Evolutionary conservation across 1,140 invertebrate genomes (phyloP), one percentile per base, ranked within the genome.

Genomic region (Hesperophylax magnus): DNA sequence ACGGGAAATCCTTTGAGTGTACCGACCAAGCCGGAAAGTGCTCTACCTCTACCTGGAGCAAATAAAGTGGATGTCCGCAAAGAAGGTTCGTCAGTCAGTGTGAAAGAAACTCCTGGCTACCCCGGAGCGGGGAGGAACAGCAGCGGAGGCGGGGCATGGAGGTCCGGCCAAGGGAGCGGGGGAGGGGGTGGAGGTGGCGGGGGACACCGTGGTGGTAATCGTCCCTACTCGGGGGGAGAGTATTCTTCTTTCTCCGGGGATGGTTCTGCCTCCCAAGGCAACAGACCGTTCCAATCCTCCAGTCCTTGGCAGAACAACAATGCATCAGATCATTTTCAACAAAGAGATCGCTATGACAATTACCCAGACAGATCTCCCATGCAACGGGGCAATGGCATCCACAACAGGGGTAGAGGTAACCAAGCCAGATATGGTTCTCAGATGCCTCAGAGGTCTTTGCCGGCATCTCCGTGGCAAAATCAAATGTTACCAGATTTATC

Each of bases 31-130:
- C 77, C 61, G 8, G 31, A 27, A n/a, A n/a, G 18, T 18, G 56
- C 18, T 39, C 24, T 63, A 52, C 58, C 18, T 39, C 24, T 63
- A 52, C 58, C 75, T 6, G 34, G 8, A 17, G 11, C 58, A 39
- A 77, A 65, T 14, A 31, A 85, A 81, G 34, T 89, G 15, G 87
- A 91, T 82, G 69, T 88, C 9, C 56, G 87, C 81, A 84, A 89
- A 84, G 83, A 84, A 81, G 79, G 90, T 85, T 20, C 65, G 7
- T 77, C 63, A 39, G 56, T 34, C 17, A 47, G 88, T 52, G 87
- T 90, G 27, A 89, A 87, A 3, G 91, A 93, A 80, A 91, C 90
- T 0, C 93, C 93, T 0, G 91, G 93, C 85, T 94, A 94, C 85
- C 90, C 91, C 3, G 90, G 90, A 15, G 87, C 86, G 60, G 86